phyloP scores from a whole-genome alignment of 2,888 invertebrate genomes.

The Prenolepis imparis region DNA sequence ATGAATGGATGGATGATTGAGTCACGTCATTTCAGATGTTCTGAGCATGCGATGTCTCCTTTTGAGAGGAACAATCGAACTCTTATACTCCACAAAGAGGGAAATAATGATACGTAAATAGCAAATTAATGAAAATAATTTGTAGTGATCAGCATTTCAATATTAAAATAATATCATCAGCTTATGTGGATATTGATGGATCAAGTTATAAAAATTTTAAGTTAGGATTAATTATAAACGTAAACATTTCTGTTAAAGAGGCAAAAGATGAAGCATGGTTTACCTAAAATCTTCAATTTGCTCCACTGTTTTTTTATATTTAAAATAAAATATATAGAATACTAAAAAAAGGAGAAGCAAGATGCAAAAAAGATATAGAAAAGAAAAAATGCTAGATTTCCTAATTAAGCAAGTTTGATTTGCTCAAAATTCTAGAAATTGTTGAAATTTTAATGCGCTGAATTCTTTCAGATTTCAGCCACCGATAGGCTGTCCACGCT shows the following conservation, averaged over 20 bases:
- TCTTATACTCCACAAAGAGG: neutral
- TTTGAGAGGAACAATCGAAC: neutral
- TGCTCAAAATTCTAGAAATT: neutral
- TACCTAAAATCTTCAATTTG: neutral
- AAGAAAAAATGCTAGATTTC: neutral
- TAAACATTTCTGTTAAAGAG: neutral
- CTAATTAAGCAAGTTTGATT: neutral
- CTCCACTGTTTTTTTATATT: neutral
- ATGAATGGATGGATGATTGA: neutral
- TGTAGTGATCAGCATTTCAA: neutral
- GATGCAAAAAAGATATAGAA: neutral
- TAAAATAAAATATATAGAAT: neutral
- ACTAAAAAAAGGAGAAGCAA: neutral
- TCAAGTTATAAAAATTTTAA: neutral
- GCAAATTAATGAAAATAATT: neutral
- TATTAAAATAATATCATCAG: neutral
- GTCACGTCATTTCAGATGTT: neutral
- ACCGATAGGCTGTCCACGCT: conserved; percentile 90
- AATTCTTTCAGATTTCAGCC: conserved; percentile 88
- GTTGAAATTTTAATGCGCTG: neutral
- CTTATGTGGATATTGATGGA: neutral
- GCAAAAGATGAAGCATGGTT: neutral
- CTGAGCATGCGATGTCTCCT: neutral
- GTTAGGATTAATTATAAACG: neutral
- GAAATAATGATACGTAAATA: neutral